Percentiles rank a stretch among this genome's conserved stretches.
phyloP scores from a whole-genome alignment of 2,797 vertebrate species.

The Hemitrygon akajei region DNA sequence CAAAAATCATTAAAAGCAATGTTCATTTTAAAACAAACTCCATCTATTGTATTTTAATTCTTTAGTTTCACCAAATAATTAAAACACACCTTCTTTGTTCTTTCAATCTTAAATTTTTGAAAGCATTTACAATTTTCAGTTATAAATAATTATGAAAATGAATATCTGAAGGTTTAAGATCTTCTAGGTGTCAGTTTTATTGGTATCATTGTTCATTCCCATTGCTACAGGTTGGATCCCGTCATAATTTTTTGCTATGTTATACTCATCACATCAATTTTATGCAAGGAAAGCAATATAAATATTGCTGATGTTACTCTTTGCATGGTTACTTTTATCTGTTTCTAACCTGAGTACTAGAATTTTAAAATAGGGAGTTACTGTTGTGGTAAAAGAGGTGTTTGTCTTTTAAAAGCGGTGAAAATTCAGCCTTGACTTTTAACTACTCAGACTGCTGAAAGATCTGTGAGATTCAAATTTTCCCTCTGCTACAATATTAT shows the following conservation, averaged over 20 bases:
- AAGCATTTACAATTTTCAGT: background rate
- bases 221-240: background rate
- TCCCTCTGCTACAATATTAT: background rate
- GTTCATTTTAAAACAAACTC: background rate
- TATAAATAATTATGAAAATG: background rate
- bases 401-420: background rate
- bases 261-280: background rate
- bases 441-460: background rate
- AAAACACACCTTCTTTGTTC: background rate
- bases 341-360: background rate
- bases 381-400: background rate
- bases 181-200: background rate
- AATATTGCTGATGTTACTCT: background rate
- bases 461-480: background rate
- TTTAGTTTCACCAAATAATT: background rate
- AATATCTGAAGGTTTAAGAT: background rate
- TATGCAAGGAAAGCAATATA: background rate
- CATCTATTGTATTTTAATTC: background rate
- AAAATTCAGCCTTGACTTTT: background rate
- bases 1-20: background rate
- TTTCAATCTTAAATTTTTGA: background rate
- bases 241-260: background rate
- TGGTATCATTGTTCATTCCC: background rate
- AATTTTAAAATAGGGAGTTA: background rate
- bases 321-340: background rate